These are phyloP conservation scores for Ginglymostoma cirratum DNA, from an alignment of 2,113 vertebrate genomes.

Conservation along the genomic window DNA sequence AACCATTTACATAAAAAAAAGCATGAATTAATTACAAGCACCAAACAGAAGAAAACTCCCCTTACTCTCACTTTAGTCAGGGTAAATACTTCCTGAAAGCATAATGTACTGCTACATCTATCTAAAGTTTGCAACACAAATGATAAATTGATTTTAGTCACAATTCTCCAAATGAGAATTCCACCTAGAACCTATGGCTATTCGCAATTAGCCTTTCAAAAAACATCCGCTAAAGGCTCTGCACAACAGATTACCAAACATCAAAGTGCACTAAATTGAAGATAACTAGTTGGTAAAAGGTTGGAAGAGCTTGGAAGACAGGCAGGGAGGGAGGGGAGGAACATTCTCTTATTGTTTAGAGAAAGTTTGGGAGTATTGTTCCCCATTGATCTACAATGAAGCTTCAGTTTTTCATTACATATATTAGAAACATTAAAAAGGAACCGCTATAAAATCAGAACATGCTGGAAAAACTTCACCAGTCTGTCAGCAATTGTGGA, in stretches of 20 bases:
- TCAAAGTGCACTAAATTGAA: background rate
- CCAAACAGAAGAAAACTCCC: background rate
- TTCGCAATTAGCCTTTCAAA: background rate
- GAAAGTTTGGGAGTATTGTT: background rate
- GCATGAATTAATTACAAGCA: background rate
- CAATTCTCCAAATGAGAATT: background rate
- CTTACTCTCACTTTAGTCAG: background rate
- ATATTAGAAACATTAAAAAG: background rate
- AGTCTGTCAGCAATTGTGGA: too few relatives aligned
- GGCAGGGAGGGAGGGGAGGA: too few relatives aligned
- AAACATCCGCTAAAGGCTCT: background rate
- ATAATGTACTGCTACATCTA: background rate
- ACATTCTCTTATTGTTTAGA: background rate
- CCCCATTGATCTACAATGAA: background rate
- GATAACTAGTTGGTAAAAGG: background rate
- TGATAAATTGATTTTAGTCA: background rate
- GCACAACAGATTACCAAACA: background rate
- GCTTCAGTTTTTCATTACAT: background rate
- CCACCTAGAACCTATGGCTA: background rate
- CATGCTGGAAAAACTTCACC: too few relatives aligned
- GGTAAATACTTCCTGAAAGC: background rate
- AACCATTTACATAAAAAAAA: background rate
- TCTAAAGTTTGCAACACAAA: background rate
- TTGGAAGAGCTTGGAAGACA: background rate
- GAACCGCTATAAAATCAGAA: background rate